Evolutionary conservation across 2,888 invertebrate genomes (phyloP).

Genomic region (Cheilosia urbana): DNA sequence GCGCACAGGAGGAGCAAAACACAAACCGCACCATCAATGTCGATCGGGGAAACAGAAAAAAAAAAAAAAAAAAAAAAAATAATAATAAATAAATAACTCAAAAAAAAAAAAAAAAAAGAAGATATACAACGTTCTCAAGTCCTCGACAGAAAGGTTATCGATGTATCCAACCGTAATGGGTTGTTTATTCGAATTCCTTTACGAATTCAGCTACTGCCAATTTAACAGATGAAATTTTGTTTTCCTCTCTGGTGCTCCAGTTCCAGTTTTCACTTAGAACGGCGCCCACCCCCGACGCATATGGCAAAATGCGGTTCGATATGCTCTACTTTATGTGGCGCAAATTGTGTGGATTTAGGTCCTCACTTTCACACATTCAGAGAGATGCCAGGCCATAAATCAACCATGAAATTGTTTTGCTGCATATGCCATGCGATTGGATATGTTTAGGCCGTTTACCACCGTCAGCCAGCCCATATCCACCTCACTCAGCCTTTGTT

Average conservation of each 20-base stretch:
- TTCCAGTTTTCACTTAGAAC: slow-evolving; percentile 39
- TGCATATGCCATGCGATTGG: slow-evolving; percentile 71
- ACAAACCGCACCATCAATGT: slow-evolving; percentile 41
- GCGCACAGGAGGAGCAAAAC: slow-evolving; percentile 31
- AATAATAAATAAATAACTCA: too few species aligned
- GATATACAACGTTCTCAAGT: slow-evolving; percentile 9
- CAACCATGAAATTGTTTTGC: slow-evolving; percentile 76
- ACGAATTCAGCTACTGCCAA: slow-evolving; percentile 44
- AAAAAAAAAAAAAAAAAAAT: too few species aligned
- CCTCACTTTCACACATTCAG: slow-evolving; percentile 65
- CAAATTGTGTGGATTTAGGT: slow-evolving; percentile 70
- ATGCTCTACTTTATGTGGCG: slow-evolving; percentile 57
- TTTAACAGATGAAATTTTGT: slow-evolving; percentile 52
- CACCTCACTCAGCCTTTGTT: slow-evolving; percentile 29
- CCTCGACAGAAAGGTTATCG: slow-evolving; percentile 56
- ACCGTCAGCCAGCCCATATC: not conserved
- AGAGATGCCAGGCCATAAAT: slow-evolving; percentile 69
- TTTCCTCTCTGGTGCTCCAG: slow-evolving; percentile 34
- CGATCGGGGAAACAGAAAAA: not conserved
- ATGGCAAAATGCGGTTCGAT: slow-evolving; percentile 55
- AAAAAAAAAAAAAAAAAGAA: not conserved
- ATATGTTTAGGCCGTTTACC: slow-evolving; percentile 55
- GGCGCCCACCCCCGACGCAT: not conserved
- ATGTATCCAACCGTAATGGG: slow-evolving; percentile 65
- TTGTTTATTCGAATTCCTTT: slow-evolving; percentile 54